Evolutionary conservation across 2,797 vertebrate species (phyloP).

Genomic region (Falco novaeseelandiae): DNA sequence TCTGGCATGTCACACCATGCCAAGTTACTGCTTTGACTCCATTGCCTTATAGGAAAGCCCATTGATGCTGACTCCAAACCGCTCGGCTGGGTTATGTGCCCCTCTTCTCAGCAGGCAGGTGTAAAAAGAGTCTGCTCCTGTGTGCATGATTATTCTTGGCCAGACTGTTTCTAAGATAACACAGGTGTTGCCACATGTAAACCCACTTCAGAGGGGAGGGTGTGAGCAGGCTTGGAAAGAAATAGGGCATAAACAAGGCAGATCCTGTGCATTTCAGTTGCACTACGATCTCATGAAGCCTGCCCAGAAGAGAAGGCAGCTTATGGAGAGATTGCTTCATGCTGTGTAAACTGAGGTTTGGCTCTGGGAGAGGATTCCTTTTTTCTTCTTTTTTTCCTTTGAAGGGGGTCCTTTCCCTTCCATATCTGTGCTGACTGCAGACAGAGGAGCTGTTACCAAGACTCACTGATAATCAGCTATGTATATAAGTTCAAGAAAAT

Average conservation of each 20-base stretch:
- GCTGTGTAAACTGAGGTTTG: neutral
- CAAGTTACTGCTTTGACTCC: neutral
- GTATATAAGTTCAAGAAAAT: neutral
- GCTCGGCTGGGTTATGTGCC: fast-evolving
- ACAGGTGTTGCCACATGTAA: neutral
- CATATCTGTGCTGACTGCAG: neutral
- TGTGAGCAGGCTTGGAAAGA: neutral
- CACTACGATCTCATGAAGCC: neutral
- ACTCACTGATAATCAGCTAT: neutral
- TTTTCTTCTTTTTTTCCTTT: neutral
- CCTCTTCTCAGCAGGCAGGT: neutral
- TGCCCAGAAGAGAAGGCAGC: neutral
- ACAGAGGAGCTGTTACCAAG: neutral
- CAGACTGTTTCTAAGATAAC: neutral
- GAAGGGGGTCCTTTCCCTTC: neutral
- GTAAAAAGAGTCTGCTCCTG: neutral
- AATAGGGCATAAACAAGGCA: neutral
- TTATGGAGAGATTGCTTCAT: neutral
- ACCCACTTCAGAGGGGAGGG: neutral
- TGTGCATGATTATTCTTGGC: conserved; percentile 26
- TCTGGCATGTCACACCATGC: neutral
- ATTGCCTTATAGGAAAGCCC: neutral
- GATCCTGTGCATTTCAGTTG: neutral
- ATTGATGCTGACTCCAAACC: neutral
- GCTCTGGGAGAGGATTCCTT: neutral